phyloP scores from a whole-genome alignment of 2,113 vertebrate species.

The Xenopus borealis region DNA sequence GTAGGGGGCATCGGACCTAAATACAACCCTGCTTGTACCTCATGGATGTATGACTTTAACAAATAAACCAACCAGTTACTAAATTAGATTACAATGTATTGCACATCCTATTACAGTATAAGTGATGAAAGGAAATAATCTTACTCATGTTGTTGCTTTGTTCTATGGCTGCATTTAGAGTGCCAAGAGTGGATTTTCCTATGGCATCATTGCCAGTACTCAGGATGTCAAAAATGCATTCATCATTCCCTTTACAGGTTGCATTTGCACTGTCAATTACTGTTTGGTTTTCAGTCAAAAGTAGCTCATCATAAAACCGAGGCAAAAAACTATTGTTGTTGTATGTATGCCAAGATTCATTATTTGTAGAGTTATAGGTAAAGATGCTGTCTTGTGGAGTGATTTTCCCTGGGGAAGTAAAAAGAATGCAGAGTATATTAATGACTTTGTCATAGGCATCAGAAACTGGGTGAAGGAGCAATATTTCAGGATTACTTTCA shows the following conservation, averaged over 20 bases:
- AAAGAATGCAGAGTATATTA: neutral
- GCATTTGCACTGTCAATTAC: constrained; percentile 28
- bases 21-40: too few species aligned
- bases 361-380: constrained; percentile 30
- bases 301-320: constrained; percentile 44
- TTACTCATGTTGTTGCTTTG: constrained; percentile 42
- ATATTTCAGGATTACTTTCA: too few species aligned
- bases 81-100: too few species aligned
- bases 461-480: too few species aligned
- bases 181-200: constrained; percentile 28
- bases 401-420: constrained; percentile 40
- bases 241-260: constrained; percentile 44
- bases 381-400: constrained; percentile 30
- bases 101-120: too few species aligned
- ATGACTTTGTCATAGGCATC: too few species aligned
- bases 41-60: too few species aligned
- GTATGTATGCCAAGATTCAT: constrained; percentile 44
- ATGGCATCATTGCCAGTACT: constrained; percentile 37
- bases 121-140: neutral
- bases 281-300: neutral
- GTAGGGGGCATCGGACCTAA: too few species aligned
- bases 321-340: constrained; percentile 49
- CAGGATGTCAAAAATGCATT: constrained; percentile 47
- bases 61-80: too few species aligned
- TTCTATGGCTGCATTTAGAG: constrained; percentile 3